Evolutionary conservation across 2,797 vertebrate genomes (phyloP).

Genomic region (Gymnodraco acuticeps): DNA sequence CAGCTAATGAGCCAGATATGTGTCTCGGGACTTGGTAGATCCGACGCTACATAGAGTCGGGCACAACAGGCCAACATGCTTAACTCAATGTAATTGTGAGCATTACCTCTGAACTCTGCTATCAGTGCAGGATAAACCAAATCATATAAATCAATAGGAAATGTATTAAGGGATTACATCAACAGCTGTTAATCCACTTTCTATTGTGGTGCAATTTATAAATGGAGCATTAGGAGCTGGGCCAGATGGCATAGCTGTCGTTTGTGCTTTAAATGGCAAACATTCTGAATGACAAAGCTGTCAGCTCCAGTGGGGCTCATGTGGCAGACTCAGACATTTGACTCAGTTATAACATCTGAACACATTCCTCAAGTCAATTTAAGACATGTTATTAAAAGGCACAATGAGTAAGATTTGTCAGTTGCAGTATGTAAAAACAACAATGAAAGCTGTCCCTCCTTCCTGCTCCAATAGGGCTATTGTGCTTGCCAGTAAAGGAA

Average conservation of each 20-base stretch:
- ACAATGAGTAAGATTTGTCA: too few species aligned
- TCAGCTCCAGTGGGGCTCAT: conserved; percentile 12
- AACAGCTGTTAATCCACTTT: conserved; percentile 69
- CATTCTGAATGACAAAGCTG: conserved; percentile 37
- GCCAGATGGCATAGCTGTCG: conserved; percentile 53
- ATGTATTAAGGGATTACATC: conserved; percentile 68
- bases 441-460: too few species aligned
- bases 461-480: too few species aligned
- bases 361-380: neutral
- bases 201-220: conserved; percentile 65
- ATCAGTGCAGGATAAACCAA: conserved; percentile 36
- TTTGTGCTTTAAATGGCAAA: conserved; percentile 48
- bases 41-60: neutral
- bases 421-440: too few species aligned
- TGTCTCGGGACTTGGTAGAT: neutral
- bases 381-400: neutral
- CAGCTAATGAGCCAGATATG: neutral
- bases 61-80: conserved; percentile 5
- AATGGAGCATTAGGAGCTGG: conserved; percentile 65
- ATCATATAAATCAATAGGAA: conserved; percentile 41
- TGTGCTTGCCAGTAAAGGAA: too few species aligned
- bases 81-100: conserved; percentile 2
- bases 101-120: conserved; percentile 19
- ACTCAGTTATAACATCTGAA: neutral
- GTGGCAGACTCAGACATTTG: conserved; percentile 9